Base-by-base conservation (phyloP, 2,888 invertebrate species). In the Aphidius colemani region DNA sequence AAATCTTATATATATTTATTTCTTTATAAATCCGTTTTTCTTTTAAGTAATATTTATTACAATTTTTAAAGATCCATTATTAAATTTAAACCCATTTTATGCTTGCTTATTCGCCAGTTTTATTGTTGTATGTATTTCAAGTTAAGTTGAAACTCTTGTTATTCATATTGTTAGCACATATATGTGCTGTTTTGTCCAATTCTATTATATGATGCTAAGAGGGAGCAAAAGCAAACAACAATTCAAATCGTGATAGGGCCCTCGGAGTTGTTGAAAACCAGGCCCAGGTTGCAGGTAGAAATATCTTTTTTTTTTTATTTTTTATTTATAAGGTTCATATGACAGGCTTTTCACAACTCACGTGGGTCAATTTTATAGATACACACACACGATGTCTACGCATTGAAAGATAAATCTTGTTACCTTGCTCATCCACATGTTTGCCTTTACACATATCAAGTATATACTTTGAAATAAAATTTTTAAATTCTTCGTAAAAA, bases 261-360 rank as follows among this genome's bases (percentile, higher is more conserved):
- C 66, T 68, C 65, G 68, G 70, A 70, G 73, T 67, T 59, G 67
- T 65, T 68, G 67, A 55, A 40, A 65, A 64, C 64, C 56, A 69
- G 70, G 70, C 66, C 67, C 71, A 68, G 68, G 69, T 66, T 70
- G 72, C 77, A 75, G 76, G 75, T 73, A 75, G 70, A 62, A 69
- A 72, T 68, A 58, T 60, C 57, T 46, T 46, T 46, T 46, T 46
- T 46, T 46, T 46, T 46, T 30, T 18, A 7, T 30, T 30, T 50
- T 30, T 50, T 18, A 30, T 30, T 30, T 30, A 30, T 30, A 30
- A 30, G 30, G 30, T 30, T 57, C 57, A 39, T 44, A 55, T 55
- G 59, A 13, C 56, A 51, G 57, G 62, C 61, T 62, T 59, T 11
- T 62, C 59, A 55, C 61, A 30, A 30, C 30, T 30, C 30, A 30